Base-by-base conservation (phyloP, 1,140 invertebrate species). In the Drosophila leontia region DNA sequence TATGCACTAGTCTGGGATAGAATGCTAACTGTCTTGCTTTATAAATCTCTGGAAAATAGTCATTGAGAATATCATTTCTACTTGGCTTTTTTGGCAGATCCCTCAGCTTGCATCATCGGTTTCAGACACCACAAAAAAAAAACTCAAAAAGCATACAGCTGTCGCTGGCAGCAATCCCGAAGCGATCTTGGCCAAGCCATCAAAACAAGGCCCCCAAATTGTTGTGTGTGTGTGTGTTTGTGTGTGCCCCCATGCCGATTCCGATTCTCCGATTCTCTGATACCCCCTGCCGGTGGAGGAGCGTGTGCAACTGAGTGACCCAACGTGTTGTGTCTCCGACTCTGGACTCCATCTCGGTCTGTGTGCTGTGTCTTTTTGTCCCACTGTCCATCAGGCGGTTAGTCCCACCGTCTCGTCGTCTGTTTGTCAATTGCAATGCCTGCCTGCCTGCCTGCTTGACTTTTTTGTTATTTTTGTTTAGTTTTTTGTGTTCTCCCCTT, bases 361-460 rank as follows among this genome's bases (percentile, higher is more conserved):
- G 11, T 23, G 32, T 15, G 34, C 34, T 70, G 69, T 57, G 76
- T 83, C 50, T 44, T 51, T 76, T 75, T 51, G 78, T 68, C 68
- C 58, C 68, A 57, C 42, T 77, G 75, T 63, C 77, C 68, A 45
- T 58, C 67, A 42, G 37, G 56, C 55, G 23, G 44, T 48, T 55
- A 17, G 79, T 63, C 59, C 56, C 60, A 68, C 80, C 59, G 74
- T 82, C 79, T 64, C 63, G 48, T 62, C 62, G 80, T 87, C 84
- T 59, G 84, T 87, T 83, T 87, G 83, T 87, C 83, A 87, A 87
- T 87, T 87, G 83, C 83, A 87, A 87, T 88, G 83, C 84, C 76
- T 68, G 70, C 74, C 59, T 71, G 80, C 51, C 78, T 87, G 83
- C 84, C 80, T n/a, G 51, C 53, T 64, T 72, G 67, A 65, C 62